Evolutionary conservation across 1,140 invertebrate genomes (phyloP), one percentile per base, ranked within the genome.

Genomic region (Macrobrachium rosenbergii): DNA sequence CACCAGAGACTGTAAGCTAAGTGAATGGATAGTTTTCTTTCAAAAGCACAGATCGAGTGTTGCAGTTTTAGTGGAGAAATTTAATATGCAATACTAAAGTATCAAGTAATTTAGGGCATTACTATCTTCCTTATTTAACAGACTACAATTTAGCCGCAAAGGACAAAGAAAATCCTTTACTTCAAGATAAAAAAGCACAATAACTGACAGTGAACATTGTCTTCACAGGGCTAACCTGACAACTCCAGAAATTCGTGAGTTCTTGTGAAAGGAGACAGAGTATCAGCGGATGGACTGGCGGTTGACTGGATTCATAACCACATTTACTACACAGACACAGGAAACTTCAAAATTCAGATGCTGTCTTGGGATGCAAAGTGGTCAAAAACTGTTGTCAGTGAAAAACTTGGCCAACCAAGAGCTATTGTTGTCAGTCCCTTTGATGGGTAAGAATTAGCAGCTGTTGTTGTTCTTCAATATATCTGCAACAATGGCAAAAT

Each of bases 231-330:
- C 87, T 8, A 69, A 83, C 72, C 73, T 88, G 67, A 96, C 97
- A 90, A 93, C 95, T 76, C 95, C 95, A 45, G 95, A 83, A 58
- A 17, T 96, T 90, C 95, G 95, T 0, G 94, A 95, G 90, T 88
- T 83, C 94, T 99, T 0, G 95, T 99, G 52, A 95, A 95, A 0
- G 96, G 94, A n/a, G 98, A 95, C 28, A 94, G 97, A 67, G 95
- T 97, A 91, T 92, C 98, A 92, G 96, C 96, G 0, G 95, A 96
- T 92, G 95, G 95, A 16, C 91, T 97, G 67, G 95, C 96, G 5
- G 94, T 97, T 2, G 96, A 97, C 92, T 97, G 96, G 96, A 94
- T 96, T 78, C 96, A 93, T 14, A 93, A 94, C 83, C 96, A 97
- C 82, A 92, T 97, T 60, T 97, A 97, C 90, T 87, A 87, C 95